Percentiles rank a stretch among this genome's conserved stretches.
Evolutionary conservation across 2,797 vertebrate genomes (phyloP).

Genomic region (Epinephelus malabaricus): DNA sequence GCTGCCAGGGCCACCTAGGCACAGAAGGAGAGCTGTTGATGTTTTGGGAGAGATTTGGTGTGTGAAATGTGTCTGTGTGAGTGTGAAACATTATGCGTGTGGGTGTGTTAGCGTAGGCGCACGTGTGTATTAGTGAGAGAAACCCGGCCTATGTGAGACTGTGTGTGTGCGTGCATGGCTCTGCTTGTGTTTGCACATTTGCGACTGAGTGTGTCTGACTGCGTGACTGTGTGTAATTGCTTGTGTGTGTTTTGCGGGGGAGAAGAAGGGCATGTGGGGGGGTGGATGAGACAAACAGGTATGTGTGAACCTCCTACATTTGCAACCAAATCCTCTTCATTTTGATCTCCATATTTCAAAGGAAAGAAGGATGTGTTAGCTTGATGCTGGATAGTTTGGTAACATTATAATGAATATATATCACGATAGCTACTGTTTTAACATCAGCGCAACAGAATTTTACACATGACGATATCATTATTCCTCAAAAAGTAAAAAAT

Average conservation of each 20-base stretch:
- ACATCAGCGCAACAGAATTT: background rate
- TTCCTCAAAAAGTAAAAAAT: background rate
- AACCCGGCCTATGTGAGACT: conserved; percentile 51
- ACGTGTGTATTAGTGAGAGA: conserved; percentile 50
- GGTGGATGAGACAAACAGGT: conserved; percentile 58
- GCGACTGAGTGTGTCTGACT: background rate
- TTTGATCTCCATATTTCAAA: conserved; percentile 10
- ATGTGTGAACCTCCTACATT: conserved; percentile 70
- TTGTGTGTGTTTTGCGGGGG: conserved; percentile 28
- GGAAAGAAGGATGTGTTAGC: background rate
- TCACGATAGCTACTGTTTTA: background rate
- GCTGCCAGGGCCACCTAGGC: conserved; percentile 95
- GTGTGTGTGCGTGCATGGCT: conserved; percentile 21
- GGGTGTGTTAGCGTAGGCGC: conserved; percentile 65
- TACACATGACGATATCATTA: background rate
- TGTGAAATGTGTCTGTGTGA: conserved; percentile 46
- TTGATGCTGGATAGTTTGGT: background rate
- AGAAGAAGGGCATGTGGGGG: conserved; percentile 15
- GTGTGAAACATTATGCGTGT: conserved; percentile 71
- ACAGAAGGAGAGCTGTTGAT: conserved; percentile 64
- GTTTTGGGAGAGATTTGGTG: conserved; percentile 48
- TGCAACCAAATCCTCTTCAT: conserved; percentile 39
- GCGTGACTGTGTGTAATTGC: conserved; percentile 20
- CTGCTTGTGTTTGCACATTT: too few relatives aligned
- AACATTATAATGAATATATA: background rate